These are phyloP conservation scores for Halichoeres trimaculatus DNA, from an alignment of 2,113 vertebrate species.

Conservation along the genomic window DNA sequence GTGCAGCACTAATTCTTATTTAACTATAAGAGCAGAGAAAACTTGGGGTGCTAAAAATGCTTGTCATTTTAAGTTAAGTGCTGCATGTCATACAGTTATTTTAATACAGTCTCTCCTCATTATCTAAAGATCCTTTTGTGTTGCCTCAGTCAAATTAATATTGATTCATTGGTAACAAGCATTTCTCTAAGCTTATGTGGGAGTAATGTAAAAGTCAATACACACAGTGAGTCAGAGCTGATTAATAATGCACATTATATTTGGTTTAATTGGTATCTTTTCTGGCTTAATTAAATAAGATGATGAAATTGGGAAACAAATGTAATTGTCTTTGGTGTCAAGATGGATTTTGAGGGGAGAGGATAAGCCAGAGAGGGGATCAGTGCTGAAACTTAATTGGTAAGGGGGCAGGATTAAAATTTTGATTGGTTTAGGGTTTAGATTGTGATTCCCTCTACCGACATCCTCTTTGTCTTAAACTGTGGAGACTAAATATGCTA, in stretches of 20 bases:
- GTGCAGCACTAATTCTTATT: neutral
- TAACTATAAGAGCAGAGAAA: neutral
- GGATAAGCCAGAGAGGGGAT: constrained; percentile 65
- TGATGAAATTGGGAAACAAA: constrained; percentile 52
- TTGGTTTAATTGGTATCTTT: constrained; percentile 50
- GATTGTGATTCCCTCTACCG: constrained; percentile 52
- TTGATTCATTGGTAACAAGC: neutral
- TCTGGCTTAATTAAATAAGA: constrained; percentile 57
- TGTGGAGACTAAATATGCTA: constrained; percentile 55
- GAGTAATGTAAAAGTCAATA: constrained; percentile 19
- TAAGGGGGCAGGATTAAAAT: constrained; percentile 67
- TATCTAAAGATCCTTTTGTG: constrained; percentile 6
- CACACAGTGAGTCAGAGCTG: constrained; percentile 12
- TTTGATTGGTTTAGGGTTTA: constrained; percentile 74
- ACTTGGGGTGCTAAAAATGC: neutral
- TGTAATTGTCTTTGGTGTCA: constrained; percentile 61
- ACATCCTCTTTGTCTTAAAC: constrained; percentile 68
- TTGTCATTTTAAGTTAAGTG: neutral
- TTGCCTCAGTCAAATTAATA: constrained; percentile 1
- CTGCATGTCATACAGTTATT: neutral
- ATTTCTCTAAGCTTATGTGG: constrained; percentile 9
- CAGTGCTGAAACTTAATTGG: constrained; percentile 72
- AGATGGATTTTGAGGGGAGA: constrained; percentile 50
- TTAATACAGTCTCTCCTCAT: neutral
- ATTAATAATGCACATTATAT: constrained; percentile 35